Conservation (phyloP, 2,888 invertebrate genomes). For the Altica lythri region DNA sequence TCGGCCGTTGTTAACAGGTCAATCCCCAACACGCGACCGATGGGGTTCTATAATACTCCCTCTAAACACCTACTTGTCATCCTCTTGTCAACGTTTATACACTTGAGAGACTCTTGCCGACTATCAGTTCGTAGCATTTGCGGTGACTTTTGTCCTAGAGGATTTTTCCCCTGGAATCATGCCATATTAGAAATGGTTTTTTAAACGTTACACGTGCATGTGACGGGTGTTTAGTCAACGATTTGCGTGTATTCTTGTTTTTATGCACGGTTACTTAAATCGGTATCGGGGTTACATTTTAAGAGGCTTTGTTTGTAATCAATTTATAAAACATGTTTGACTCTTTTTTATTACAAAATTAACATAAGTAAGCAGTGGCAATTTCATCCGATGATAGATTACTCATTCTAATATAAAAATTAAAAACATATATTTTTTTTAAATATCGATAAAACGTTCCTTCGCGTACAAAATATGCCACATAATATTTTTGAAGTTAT, state of each 20-base stretch:
- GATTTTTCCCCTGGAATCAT: constrained; percentile 23
- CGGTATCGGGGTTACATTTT: not conserved
- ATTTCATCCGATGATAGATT: too few species aligned
- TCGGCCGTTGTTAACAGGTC: constrained; percentile 41
- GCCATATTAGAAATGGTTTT: constrained; percentile 20
- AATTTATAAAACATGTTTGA: too few species aligned
- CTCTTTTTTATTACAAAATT: too few species aligned
- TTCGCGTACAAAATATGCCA: too few species aligned
- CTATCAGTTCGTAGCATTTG: constrained; percentile 26
- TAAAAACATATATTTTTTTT: too few species aligned
- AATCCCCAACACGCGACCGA: constrained; percentile 37
- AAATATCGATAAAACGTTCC: too few species aligned
- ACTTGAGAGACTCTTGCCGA: constrained; percentile 25
- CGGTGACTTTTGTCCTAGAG: constrained; percentile 32
- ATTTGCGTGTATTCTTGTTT: constrained; percentile 12
- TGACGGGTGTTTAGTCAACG: constrained; percentile 16
- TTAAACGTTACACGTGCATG: constrained; percentile 21
- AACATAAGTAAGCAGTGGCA: too few species aligned
- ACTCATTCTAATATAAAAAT: too few species aligned
- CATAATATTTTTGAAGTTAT: too few species aligned
- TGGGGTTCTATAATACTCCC: constrained; percentile 25
- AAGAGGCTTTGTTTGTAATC: constrained; percentile 2
- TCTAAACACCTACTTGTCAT: constrained; percentile 31
- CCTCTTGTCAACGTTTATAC: constrained; percentile 36
- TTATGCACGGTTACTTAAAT: too few species aligned